Conservation (phyloP, 2,797 vertebrate genomes). For the Pseudochromis fuscus region DNA sequence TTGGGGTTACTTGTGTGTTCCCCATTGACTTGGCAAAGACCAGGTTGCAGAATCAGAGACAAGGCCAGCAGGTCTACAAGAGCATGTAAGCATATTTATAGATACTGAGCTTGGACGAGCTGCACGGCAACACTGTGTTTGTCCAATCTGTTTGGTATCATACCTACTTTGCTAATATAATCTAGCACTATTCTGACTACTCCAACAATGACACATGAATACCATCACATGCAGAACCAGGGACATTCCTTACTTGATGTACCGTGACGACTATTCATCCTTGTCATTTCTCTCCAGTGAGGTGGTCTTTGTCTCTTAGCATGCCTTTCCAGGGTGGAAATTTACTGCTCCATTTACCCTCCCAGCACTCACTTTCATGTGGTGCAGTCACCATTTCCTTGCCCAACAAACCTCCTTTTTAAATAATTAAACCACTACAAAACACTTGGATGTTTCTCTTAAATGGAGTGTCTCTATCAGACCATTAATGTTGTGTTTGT, state of each 20-base stretch:
- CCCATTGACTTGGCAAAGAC: conserved; percentile 91
- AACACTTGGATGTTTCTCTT: background rate
- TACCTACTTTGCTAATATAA: conserved; percentile 17
- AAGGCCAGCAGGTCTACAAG: conserved; percentile 88
- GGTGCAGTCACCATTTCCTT: background rate
- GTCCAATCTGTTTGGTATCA: background rate
- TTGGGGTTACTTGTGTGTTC: conserved; percentile 91
- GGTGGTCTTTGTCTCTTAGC: conserved; percentile 13
- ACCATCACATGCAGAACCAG: background rate
- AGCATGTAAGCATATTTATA: conserved; percentile 87
- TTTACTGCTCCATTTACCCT: background rate
- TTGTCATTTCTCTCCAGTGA: conserved; percentile 25
- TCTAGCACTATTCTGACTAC: conserved; percentile 30
- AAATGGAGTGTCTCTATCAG: background rate
- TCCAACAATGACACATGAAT: conserved; percentile 14
- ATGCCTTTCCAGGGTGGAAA: conserved; percentile 29
- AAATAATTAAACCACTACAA: background rate
- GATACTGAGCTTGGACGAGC: background rate
- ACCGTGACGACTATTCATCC: background rate
- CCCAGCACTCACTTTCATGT: background rate
- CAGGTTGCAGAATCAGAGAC: conserved; percentile 90
- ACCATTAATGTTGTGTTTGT: background rate
- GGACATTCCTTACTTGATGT: conserved; percentile 17
- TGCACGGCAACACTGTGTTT: background rate
- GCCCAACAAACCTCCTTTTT: background rate